These are phyloP conservation scores for Sialia sialis DNA, from an alignment of 2,113 vertebrate species.

Conservation along the genomic window DNA sequence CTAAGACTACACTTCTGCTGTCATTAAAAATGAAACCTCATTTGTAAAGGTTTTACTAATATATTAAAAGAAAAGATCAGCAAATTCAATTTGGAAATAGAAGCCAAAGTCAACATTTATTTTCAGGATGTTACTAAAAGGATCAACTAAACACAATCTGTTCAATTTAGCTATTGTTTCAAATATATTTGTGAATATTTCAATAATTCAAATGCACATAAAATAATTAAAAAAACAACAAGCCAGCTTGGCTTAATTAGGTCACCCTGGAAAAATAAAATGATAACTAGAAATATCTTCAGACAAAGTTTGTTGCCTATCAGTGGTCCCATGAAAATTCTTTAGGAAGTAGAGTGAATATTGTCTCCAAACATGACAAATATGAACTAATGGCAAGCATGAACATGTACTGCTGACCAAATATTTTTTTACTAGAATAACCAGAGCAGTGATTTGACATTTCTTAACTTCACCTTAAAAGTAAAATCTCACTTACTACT, in stretches of 20 bases:
- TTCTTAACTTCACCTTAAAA: neutral
- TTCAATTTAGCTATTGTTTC: neutral
- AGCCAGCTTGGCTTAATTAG: neutral
- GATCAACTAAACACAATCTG: neutral
- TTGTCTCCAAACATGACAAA: neutral
- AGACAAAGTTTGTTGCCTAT: neutral
- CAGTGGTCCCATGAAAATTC: neutral
- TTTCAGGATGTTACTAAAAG: neutral
- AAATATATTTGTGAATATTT: neutral
- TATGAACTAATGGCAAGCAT: neutral
- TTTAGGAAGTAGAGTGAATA: neutral
- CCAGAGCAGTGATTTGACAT: neutral
- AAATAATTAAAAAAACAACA: neutral
- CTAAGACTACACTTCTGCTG: neutral
- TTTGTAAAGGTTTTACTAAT: neutral
- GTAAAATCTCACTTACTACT: neutral
- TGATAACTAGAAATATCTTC: neutral
- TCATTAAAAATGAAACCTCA: neutral
- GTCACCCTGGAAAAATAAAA: neutral
- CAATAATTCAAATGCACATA: neutral
- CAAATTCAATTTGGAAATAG: neutral
- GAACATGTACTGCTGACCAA: neutral
- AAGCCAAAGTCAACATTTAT: neutral
- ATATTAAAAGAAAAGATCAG: neutral
- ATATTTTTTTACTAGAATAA: neutral